These are phyloP conservation scores for Graptemys geographica DNA, from an alignment of 2,797 vertebrate species.

Conservation along the genomic window DNA sequence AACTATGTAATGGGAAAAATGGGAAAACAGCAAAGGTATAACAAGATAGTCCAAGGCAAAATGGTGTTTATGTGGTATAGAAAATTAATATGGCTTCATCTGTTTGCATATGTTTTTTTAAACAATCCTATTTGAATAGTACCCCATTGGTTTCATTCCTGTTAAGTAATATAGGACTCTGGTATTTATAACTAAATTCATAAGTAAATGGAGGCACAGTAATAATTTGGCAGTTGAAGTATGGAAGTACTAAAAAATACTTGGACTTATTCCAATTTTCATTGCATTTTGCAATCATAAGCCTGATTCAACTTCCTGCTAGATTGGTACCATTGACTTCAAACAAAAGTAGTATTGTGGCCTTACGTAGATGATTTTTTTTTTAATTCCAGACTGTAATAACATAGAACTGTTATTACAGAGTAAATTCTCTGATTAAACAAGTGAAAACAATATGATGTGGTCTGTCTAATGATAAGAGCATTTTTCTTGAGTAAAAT, in stretches of 20 bases:
- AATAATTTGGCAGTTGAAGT: not conserved
- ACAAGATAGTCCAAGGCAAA: not conserved
- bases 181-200: not conserved
- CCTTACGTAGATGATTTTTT: not conserved
- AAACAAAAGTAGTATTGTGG: not conserved
- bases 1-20: not conserved
- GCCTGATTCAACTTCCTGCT: not conserved
- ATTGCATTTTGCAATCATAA: not conserved
- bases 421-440: not conserved
- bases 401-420: not conserved
- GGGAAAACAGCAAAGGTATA: not conserved
- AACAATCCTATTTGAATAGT: not conserved
- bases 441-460: not conserved
- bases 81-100: not conserved
- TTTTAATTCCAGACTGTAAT: not conserved
- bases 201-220: not conserved
- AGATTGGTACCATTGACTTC: not conserved
- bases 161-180: not conserved
- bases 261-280: not conserved
- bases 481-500: not conserved
- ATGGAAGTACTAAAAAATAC: not conserved
- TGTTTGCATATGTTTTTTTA: not conserved
- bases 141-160: not conserved
- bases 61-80: not conserved
- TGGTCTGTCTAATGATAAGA: not conserved